Evolutionary conservation across 2,888 invertebrate genomes (phyloP).

Genomic region (Odontocolon sp.): DNA sequence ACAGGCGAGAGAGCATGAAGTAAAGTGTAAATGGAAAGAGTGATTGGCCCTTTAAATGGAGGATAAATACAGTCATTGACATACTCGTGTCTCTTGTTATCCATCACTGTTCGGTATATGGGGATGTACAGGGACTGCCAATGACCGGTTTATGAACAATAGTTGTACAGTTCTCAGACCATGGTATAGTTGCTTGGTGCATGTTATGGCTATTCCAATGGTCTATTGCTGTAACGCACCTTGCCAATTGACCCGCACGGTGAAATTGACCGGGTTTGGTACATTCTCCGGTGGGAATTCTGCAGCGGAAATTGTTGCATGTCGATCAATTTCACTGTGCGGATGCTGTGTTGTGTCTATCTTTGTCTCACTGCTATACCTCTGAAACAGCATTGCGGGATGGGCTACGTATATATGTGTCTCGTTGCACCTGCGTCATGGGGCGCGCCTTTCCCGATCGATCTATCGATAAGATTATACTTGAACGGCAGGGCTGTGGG

Average conservation of each 20-base stretch:
- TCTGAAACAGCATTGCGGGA: conserved; percentile 17
- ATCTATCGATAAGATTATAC: conserved; percentile 41
- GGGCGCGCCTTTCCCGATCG: conserved; percentile 21
- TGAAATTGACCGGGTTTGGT: no score
- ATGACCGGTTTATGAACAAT: no score
- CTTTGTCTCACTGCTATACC: neutral
- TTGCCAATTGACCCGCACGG: no score
- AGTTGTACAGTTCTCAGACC: no score
- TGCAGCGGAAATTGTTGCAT: no score
- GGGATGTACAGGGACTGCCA: no score
- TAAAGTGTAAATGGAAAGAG: neutral
- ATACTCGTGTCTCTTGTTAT: no score
- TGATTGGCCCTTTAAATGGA: no score
- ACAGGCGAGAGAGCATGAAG: neutral
- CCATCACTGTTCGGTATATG: no score
- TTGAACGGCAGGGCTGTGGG: neutral
- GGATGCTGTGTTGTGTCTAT: neutral
- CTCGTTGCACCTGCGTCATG: conserved; percentile 11
- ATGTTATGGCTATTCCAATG: neutral
- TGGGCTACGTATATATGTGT: neutral
- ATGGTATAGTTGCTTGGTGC: neutral
- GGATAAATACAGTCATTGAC: no score
- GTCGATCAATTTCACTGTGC: neutral
- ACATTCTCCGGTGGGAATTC: no score
- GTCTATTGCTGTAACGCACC: neutral